phyloP scores from a whole-genome alignment of 2,797 vertebrate species.

The Hapalemur alaotrensis region DNA sequence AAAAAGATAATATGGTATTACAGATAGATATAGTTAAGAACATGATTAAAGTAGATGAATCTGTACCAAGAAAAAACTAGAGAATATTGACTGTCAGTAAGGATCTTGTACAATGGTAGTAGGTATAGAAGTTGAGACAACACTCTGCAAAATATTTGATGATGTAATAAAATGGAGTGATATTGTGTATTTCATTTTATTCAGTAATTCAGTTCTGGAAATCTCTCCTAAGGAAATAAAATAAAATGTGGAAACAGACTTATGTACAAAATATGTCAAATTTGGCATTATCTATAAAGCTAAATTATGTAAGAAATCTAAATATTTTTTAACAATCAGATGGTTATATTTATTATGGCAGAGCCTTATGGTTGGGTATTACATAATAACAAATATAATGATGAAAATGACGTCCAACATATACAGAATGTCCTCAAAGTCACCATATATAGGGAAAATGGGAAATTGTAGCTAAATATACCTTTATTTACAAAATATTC shows the following conservation, averaged over 20 bases:
- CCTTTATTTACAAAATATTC: too few relatives aligned
- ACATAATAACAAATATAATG: neutral
- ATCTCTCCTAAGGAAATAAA: neutral
- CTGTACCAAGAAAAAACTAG: neutral
- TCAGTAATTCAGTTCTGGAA: conserved; percentile 1
- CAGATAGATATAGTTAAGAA: neutral
- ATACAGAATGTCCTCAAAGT: neutral
- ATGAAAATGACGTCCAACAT: neutral
- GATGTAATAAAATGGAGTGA: neutral
- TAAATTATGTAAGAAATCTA: neutral
- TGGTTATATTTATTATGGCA: neutral
- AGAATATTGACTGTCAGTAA: neutral
- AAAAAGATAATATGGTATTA: neutral
- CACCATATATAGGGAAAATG: too few relatives aligned
- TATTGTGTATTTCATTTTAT: neutral
- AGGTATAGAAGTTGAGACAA: neutral
- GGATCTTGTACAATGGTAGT: neutral
- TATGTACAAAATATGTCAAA: conserved; percentile 1
- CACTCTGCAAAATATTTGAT: neutral
- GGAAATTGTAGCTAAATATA: too few relatives aligned
- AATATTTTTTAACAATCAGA: neutral
- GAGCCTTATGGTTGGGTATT: neutral
- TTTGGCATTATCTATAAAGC: conserved; percentile 10
- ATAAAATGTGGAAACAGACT: neutral
- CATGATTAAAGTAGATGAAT: neutral